These are phyloP conservation scores for Eleginops maclovinus DNA, from an alignment of 2,113 vertebrate species.

Conservation along the genomic window DNA sequence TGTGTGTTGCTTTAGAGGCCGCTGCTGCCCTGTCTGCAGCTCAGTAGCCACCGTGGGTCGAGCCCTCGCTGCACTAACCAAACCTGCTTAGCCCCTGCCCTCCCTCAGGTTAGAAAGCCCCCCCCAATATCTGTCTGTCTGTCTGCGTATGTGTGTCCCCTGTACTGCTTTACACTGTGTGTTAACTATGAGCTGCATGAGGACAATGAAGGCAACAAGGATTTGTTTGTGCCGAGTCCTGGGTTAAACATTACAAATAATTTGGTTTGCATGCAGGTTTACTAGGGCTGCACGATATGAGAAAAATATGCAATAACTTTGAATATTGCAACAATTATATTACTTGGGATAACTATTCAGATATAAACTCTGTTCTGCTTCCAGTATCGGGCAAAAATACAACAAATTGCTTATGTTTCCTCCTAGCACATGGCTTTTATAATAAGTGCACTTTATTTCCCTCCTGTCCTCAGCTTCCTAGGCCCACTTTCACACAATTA, in stretches of 20 bases:
- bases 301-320: too few species aligned
- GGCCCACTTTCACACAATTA: conserved; percentile 49
- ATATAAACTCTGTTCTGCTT: too few species aligned
- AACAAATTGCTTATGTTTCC: too few species aligned
- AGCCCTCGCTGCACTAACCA: conserved; percentile 88
- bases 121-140: conserved; percentile 23
- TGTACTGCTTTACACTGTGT: conserved; percentile 18
- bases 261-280: neutral
- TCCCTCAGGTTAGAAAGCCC: conserved; percentile 76
- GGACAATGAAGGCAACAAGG: neutral
- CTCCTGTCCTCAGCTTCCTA: conserved; percentile 32
- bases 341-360: too few species aligned
- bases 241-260: neutral
- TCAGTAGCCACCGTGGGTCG: conserved; percentile 83
- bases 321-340: too few species aligned
- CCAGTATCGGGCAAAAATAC: too few species aligned
- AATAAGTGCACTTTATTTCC: conserved; percentile 43
- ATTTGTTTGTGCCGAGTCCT: conserved; percentile 3
- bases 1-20: conserved; percentile 89
- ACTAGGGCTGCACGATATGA: too few species aligned
- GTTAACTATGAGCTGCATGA: conserved; percentile 10
- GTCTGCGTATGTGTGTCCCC: conserved; percentile 4
- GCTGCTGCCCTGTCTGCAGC: conserved; percentile 85
- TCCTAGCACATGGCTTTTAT: conserved; percentile 32
- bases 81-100: conserved; percentile 84